These are phyloP conservation scores for Rhabdophis nuchalis DNA, from an alignment of 2,797 vertebrate species.

Conservation along the genomic window DNA sequence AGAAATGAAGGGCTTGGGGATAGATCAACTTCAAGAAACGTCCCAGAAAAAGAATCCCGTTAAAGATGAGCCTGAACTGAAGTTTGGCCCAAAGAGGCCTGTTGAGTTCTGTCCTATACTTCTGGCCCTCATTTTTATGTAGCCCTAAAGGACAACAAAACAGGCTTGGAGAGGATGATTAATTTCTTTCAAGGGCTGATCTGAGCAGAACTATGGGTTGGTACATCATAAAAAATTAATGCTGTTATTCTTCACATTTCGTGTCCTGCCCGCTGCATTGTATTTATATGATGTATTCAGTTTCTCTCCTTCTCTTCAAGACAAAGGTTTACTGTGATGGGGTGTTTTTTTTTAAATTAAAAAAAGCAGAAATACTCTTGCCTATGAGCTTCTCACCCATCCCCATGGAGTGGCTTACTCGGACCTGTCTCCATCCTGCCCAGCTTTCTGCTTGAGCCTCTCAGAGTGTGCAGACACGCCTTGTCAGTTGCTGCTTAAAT, in stretches of 20 bases:
- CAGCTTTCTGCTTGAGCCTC: neutral
- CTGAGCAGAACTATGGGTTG: neutral
- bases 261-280: fast-evolving
- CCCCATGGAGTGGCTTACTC: neutral
- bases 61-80: neutral
- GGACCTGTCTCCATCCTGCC: neutral
- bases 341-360: neutral
- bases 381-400: conserved; percentile 1
- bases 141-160: neutral
- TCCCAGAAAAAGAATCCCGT: conserved; percentile 28
- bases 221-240: neutral
- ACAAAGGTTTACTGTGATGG: neutral
- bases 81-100: conserved; percentile 44
- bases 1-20: conserved; percentile 31
- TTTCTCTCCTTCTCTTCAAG: neutral
- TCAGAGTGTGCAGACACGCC: conserved; percentile 17
- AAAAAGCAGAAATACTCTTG: neutral
- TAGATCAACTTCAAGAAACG: conserved; percentile 39
- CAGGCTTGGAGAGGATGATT: too few relatives aligned
- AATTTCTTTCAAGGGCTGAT: too few relatives aligned
- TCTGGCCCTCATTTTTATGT: neutral
- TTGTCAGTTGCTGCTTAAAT: conserved; percentile 39
- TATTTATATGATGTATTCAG: neutral
- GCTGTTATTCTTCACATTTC: neutral
- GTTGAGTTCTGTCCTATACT: neutral